Evolutionary conservation across 2,113 vertebrate genomes (phyloP).

Genomic region (Proteles cristata): DNA sequence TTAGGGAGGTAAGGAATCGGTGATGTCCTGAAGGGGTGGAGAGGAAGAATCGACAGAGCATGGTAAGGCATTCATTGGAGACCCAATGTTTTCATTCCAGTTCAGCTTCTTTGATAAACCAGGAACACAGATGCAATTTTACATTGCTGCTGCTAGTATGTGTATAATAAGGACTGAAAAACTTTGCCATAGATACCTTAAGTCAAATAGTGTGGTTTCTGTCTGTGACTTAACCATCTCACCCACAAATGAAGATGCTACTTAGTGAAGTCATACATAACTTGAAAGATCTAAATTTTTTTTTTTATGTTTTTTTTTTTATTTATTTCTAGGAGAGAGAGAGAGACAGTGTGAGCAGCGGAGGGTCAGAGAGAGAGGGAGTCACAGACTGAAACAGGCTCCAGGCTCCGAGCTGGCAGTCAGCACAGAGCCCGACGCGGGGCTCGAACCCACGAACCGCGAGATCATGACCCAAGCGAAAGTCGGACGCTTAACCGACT

Average conservation of each 20-base stretch:
- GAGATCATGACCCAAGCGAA: no score
- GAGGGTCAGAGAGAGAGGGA: no score
- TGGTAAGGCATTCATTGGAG: not conserved
- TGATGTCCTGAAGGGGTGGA: not conserved
- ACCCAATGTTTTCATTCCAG: not conserved
- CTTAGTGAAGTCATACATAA: not conserved
- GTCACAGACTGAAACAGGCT: no score
- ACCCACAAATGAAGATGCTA: slow-evolving; percentile 20
- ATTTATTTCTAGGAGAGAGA: no score
- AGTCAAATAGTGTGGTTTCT: not conserved
- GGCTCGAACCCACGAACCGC: no score
- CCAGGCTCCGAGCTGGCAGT: no score
- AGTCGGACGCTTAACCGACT: no score
- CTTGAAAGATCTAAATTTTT: not conserved
- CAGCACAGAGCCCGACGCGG: no score
- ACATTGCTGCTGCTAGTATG: not conserved
- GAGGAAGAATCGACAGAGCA: not conserved
- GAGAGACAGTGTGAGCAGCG: no score
- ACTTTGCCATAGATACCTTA: not conserved
- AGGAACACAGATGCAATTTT: not conserved
- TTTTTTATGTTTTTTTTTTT: no score
- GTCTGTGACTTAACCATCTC: not conserved
- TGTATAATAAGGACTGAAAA: not conserved
- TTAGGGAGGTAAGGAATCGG: not conserved
- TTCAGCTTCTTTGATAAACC: slow-evolving; percentile 32